A percentile compares a stretch with the other conserved stretches of the same genome.
These are phyloP conservation scores for Epistrophe grossulariae DNA, from an alignment of 2,888 invertebrate genomes.

Conservation along the genomic window DNA sequence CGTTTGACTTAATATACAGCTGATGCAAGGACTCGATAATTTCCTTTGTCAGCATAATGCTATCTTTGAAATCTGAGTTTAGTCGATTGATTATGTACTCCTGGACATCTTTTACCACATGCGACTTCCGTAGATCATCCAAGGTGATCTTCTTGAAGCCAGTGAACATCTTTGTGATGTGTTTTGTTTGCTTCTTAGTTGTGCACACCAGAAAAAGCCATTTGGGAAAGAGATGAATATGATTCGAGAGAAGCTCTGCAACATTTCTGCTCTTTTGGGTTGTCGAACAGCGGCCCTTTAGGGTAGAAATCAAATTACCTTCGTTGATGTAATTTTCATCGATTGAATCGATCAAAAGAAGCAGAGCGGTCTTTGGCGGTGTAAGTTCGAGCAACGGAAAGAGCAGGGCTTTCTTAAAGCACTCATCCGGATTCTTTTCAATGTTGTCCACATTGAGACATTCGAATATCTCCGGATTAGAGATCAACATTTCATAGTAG, in stretches of 20 bases:
- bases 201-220: conserved; percentile 97
- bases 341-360: conserved; percentile 95
- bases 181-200: conserved; percentile 92
- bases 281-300: conserved; percentile 83
- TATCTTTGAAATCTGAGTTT: conserved; percentile 94
- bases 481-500: conserved; percentile 90
- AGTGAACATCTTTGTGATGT: conserved; percentile 92
- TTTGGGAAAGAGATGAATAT: conserved; percentile 95
- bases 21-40: conserved; percentile 98
- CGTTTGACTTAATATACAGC: conserved; percentile 97
- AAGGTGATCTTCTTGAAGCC: conserved; percentile 96
- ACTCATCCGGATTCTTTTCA: conserved; percentile 95
- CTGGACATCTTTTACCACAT: conserved; percentile 97
- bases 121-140: conserved; percentile 94
- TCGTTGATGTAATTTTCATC: conserved; percentile 90
- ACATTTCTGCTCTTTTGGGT: conserved; percentile 87
- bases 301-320: conserved; percentile 85
- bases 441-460: conserved; percentile 92
- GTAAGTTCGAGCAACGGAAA: conserved; percentile 94
- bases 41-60: conserved; percentile 93
- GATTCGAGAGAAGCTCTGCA: conserved; percentile 93
- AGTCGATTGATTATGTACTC: conserved; percentile 95
- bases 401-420: conserved; percentile 93
- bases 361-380: conserved; percentile 93
- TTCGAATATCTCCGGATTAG: conserved; percentile 92